Base-by-base conservation (phyloP, 2,797 vertebrate species). In the Coendou prehensilis region DNA sequence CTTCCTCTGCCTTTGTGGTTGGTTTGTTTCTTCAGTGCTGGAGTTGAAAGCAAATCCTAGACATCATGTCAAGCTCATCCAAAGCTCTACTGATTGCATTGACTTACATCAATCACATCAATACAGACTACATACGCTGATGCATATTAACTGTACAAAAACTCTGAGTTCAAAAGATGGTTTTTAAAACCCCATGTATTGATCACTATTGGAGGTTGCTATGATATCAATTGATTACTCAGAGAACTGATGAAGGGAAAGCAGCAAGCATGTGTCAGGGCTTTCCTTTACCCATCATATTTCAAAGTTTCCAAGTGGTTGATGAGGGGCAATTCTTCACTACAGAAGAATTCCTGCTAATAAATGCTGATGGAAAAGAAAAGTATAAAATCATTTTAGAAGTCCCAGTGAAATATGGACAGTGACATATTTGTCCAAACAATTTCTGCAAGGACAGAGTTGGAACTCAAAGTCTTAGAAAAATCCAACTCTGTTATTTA, bases 361-460 rank as follows among this genome's bases (percentile, higher is more conserved):
- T 52, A 86, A 78, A 94, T 47, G 57, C 52, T 57, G 50, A 75
- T 54, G 71, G 22, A 57, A 94, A 92, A 92, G 14, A 86, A 30
- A 95, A 91, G 83, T 57, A 75, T 13, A 54, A 81, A 90, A 88
- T 80, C 33, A 93, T 83, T 86, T 64, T 28, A 79, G 79, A 91
- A 94, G 47, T 20, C 45, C 47, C 61, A 85, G 22, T 91, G 67
- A 81, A 86, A 85, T 56, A 84, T 8, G 52, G 64, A 87, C 67
- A 73, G 37, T 57, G 37, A 50, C 15, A n/a, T 6, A 69, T 88
- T 85, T 81, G 17, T 57, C 63, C 15, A 84, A 76, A 81, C 69
- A 47, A 52, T 30, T 18, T 28, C 30, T 84, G 11, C 9, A 64
- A 93, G 64, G 45, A 37, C 14, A 69, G 23, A 84, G 10, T n/a